Percentiles rank a stretch among this genome's conserved stretches.
phyloP scores from a whole-genome alignment of 2,113 vertebrate species.

The Fukomys damarensis region DNA sequence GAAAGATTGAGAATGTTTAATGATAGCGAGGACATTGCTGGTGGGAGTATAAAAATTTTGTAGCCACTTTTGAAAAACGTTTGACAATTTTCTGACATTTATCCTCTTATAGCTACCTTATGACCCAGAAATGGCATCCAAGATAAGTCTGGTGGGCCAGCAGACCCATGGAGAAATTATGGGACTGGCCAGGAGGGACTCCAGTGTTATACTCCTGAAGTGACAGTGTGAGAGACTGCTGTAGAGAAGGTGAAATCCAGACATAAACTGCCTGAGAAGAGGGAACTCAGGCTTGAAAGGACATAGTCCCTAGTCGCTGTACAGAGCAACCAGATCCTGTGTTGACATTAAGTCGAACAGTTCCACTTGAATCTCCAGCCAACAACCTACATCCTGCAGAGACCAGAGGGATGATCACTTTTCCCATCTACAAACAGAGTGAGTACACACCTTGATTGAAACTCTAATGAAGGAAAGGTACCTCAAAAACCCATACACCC shows the following conservation, averaged over 20 bases:
- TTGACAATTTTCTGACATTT: not conserved
- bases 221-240: not conserved
- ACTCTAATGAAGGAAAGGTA: not conserved
- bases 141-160: not conserved
- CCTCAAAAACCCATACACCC: not conserved
- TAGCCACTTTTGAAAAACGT: not conserved
- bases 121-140: not conserved
- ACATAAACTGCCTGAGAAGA: not conserved
- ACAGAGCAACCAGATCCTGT: not conserved
- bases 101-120: not conserved
- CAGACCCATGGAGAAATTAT: not conserved
- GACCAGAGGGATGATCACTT: not conserved
- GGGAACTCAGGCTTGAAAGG: not conserved
- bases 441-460: not conserved
- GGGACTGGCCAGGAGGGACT: not conserved
- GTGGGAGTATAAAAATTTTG: not conserved
- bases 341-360: not conserved
- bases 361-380: not conserved
- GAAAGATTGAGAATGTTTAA: not conserved
- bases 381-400: not conserved
- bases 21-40: not conserved
- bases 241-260: not conserved
- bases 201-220: not conserved
- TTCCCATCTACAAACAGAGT: not conserved
- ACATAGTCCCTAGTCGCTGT: not conserved